phyloP scores from a whole-genome alignment of 2,797 vertebrate species.

The Peromyscus attwateri region DNA sequence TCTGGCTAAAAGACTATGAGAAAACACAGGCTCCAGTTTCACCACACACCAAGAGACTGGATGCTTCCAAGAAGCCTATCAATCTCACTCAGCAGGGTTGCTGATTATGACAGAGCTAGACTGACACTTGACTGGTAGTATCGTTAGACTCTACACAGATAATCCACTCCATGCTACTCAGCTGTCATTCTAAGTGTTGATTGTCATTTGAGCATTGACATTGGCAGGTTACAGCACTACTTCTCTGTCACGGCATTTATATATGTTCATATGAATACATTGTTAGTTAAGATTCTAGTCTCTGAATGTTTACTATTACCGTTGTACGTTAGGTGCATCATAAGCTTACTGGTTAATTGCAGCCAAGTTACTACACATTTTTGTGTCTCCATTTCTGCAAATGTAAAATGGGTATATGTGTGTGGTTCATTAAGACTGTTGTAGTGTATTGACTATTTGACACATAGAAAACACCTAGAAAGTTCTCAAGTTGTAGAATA shows the following conservation, averaged over 20 bases:
- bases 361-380: background rate
- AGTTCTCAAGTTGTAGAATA: background rate
- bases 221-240: background rate
- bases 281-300: background rate
- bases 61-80: background rate
- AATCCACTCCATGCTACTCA: background rate
- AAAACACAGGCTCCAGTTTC: background rate
- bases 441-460: background rate
- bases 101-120: background rate
- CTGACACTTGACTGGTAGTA: background rate
- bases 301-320: background rate
- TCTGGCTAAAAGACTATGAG: background rate
- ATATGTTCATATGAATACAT: background rate
- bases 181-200: background rate
- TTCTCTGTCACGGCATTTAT: background rate
- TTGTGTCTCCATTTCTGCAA: slow-evolving; percentile 16
- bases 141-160: background rate
- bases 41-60: background rate
- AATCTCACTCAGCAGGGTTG: background rate
- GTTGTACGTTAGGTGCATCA: background rate
- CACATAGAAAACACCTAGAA: background rate
- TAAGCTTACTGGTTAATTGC: background rate
- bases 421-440: background rate
- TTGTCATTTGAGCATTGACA: background rate
- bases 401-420: background rate